Percentiles rank a stretch among this genome's conserved stretches.
phyloP scores from a whole-genome alignment of 64 coral and sea anemone genomes.

The Hydrozoanthus tunicans region DNA sequence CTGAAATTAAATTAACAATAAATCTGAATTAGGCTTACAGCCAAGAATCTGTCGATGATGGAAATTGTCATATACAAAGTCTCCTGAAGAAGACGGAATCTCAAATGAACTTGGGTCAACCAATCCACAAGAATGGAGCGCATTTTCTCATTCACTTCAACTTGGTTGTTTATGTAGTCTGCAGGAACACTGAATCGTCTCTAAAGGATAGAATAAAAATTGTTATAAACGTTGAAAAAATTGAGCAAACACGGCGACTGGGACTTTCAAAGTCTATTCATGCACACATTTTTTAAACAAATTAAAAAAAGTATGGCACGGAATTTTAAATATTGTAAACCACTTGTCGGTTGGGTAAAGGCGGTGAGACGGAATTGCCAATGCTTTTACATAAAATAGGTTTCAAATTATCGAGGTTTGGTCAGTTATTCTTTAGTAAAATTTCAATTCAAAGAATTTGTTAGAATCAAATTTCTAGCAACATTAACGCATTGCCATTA shows the following conservation, averaged over 20 bases:
- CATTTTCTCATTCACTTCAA: constrained; percentile 78
- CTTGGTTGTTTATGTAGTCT: constrained; percentile 81
- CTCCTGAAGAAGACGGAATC: constrained; percentile 91
- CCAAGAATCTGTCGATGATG: constrained; percentile 89
- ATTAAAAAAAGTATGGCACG: too few species aligned
- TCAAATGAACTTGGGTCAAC: constrained; percentile 90
- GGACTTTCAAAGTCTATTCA: too few species aligned
- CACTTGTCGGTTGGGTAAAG: too few species aligned
- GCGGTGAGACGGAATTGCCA: too few species aligned
- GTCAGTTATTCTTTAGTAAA: too few species aligned
- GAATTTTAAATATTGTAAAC: too few species aligned
- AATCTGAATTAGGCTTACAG: constrained; percentile 67
- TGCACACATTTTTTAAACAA: too few species aligned
- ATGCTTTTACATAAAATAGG: too few species aligned
- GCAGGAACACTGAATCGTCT: constrained; percentile 55
- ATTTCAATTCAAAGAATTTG: too few species aligned
- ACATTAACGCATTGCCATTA: too few species aligned
- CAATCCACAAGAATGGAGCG: constrained; percentile 90
- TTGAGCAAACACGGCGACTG: not conserved
- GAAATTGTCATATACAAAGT: constrained; percentile 89
- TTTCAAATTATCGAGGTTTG: too few species aligned
- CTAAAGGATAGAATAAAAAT: constrained; percentile 11
- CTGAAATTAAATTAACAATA: not conserved
- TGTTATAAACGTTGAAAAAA: not conserved
- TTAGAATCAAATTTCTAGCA: too few species aligned